Evolutionary conservation across 2,888 invertebrate genomes (phyloP).

Genomic region (Scaptomyza tumidula): DNA sequence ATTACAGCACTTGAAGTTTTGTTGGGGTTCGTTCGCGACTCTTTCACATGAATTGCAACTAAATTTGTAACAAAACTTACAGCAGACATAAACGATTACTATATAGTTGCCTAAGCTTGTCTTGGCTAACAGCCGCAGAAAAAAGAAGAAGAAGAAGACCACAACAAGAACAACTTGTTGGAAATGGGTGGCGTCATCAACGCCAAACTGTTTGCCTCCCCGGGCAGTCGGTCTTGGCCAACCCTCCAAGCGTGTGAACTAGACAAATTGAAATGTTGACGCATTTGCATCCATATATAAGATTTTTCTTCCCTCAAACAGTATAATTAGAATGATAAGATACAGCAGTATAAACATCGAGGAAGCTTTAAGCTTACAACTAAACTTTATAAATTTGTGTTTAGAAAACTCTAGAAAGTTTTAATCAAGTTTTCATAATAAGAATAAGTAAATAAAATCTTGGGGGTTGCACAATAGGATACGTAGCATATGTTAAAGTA

Average conservation of each 20-base stretch:
- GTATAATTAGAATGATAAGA: too few relatives aligned
- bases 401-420: neutral
- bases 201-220: slow-evolving; percentile 27
- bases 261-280: slow-evolving; percentile 5
- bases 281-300: neutral
- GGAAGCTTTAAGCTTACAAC: too few relatives aligned
- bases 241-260: slow-evolving; percentile 35
- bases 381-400: too few relatives aligned
- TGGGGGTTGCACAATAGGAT: too few relatives aligned
- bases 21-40: slow-evolving; percentile 25
- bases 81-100: slow-evolving; percentile 38
- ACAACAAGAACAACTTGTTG: slow-evolving; percentile 52
- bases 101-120: neutral
- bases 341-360: too few relatives aligned
- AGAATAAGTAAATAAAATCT: too few relatives aligned
- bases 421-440: neutral
- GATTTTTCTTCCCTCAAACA: neutral
- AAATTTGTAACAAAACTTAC: slow-evolving; percentile 71
- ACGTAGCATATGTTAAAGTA: too few relatives aligned
- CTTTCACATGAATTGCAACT: slow-evolving; percentile 75
- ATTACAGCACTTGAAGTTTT: slow-evolving; percentile 67
- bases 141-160: slow-evolving; percentile 15
- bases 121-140: slow-evolving; percentile 17
- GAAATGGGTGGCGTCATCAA: slow-evolving; percentile 46
- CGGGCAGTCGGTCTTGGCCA: slow-evolving; percentile 8